phyloP scores from a whole-genome alignment of 2,797 vertebrate species.

The Rhabdomys pumilio region DNA sequence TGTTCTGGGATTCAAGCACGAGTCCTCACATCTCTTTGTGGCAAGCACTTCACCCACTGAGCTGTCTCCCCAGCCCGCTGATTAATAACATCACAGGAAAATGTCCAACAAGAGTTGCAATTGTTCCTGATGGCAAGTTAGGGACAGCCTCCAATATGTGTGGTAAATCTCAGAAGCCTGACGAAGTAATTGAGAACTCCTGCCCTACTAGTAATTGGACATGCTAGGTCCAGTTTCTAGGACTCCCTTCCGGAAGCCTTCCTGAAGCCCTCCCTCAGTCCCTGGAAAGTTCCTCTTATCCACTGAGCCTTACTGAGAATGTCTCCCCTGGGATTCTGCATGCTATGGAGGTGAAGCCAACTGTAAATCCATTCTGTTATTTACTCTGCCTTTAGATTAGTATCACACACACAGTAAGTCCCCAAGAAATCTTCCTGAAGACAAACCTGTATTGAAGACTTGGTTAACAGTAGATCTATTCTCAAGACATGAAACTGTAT shows the following conservation, averaged over 20 bases:
- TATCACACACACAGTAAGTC: background rate
- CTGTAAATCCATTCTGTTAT: background rate
- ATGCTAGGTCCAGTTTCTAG: background rate
- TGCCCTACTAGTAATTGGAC: background rate
- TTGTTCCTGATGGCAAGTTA: background rate
- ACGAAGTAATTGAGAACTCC: background rate
- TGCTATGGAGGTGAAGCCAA: background rate
- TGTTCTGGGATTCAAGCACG: background rate
- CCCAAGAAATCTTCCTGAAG: background rate
- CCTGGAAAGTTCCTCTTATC: background rate
- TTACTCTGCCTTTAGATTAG: background rate
- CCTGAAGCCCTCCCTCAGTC: background rate
- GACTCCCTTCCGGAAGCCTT: background rate
- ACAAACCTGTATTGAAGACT: background rate
- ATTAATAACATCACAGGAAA: conserved; percentile 30
- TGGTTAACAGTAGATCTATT: background rate
- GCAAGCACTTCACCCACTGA: background rate
- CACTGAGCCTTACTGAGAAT: background rate
- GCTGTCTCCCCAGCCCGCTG: background rate
- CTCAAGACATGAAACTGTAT: background rate
- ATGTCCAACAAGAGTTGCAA: background rate
- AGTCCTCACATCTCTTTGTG: background rate
- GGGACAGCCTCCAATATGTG: background rate
- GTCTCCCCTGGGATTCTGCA: background rate
- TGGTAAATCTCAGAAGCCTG: background rate